Evolutionary conservation across 1,140 invertebrate genomes (phyloP), one percentile per base, ranked within the genome.

Genomic region (Euura saliciscinereae): DNA sequence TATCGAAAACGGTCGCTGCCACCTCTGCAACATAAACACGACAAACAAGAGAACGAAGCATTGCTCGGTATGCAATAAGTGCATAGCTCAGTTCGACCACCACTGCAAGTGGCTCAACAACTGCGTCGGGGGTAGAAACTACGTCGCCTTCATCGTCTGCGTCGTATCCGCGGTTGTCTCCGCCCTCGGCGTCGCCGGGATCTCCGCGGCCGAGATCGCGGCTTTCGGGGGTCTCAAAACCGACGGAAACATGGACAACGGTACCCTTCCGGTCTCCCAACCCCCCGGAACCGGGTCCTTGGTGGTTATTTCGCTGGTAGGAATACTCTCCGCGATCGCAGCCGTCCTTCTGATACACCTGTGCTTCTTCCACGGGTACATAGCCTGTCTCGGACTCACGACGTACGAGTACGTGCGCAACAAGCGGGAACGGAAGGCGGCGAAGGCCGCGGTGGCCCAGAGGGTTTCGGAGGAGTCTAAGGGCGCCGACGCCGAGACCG

Each of bases 51-150:
- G 90, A 64, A 97, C 97, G 2, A 99, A 99, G 86, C 98, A 99
- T 86, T 99, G 98, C 82, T 94, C 95, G 76, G 91, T 95, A 66
- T 99, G 98, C 87, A 99, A 99, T 88, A 99, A 99, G 89, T 99
- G 98, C 86, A 93, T 99, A 2, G 91, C 92, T 4, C 90, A 92
- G 46, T 99, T 99, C 86, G 98, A 99, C 81, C 94, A 95, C 84
- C 97, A 99, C 84, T 99, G 97, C 89, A 97, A 98, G 88, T 99
- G 98, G 98, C 88, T 99, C 44, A 99, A 99, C 87, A 97, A 97
- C 83, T 99, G 98, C 88, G 92, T 99, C 43, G 98, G 98, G 0
- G 90, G 90, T 6, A 90, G 95, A 73, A 99, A 99, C 83, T 99
- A 99, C 88, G 90, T 88, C 44, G 92, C 93, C 42, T 99, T 98